Percentiles rank a stretch among this genome's conserved stretches.
Conservation (phyloP, 2,113 vertebrate genomes). For the Cyanoliseus patagonus region DNA sequence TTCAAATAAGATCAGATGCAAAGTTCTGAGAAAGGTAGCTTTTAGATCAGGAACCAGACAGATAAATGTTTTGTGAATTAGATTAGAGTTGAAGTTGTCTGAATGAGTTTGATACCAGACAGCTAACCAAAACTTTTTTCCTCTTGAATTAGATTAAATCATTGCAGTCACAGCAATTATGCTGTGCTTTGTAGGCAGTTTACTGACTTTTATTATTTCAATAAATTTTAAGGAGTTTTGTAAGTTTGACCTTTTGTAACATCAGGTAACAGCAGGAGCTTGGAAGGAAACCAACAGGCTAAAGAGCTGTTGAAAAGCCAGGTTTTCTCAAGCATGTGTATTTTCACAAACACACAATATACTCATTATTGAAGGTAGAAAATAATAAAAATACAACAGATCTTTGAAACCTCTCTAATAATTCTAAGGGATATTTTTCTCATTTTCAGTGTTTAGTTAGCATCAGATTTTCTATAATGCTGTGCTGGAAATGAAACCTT, state of each 20-base stretch:
- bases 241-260: slow-evolving; percentile 29
- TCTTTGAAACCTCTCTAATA: background rate
- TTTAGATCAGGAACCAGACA: slow-evolving; percentile 56
- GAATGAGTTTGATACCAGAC: slow-evolving; percentile 58
- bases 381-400: background rate
- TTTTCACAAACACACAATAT: background rate
- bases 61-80: slow-evolving; percentile 63
- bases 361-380: background rate
- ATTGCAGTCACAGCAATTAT: slow-evolving; percentile 35
- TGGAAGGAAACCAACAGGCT: background rate
- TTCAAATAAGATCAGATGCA: background rate
- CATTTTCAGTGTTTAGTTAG: background rate
- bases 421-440: background rate
- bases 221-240: slow-evolving; percentile 55
- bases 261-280: slow-evolving; percentile 14
- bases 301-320: background rate
- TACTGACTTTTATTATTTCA: slow-evolving; percentile 36
- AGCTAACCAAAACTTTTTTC: background rate
- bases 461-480: background rate
- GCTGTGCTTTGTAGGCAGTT: background rate
- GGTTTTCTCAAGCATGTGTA: background rate
- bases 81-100: slow-evolving; percentile 59
- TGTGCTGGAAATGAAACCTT: background rate
- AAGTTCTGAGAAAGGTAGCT: slow-evolving; percentile 16
- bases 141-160: slow-evolving; percentile 57